Conservation (phyloP, 2,888 invertebrate species). For the Troides aeacus region DNA sequence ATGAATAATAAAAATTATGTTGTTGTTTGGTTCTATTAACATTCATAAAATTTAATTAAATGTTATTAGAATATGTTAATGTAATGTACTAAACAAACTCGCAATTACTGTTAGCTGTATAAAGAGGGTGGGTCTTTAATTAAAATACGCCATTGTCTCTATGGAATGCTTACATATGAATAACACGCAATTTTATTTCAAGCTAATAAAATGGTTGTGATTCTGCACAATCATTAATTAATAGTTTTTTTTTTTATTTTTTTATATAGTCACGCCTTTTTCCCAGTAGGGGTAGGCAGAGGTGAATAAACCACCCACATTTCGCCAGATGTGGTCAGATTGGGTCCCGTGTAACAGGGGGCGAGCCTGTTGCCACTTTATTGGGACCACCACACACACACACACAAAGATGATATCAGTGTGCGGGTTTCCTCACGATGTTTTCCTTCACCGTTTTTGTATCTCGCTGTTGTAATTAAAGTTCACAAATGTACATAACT, state of each 20-base stretch:
- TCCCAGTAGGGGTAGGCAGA: no score
- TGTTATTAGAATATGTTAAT: constrained; percentile 40
- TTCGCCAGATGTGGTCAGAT: no score
- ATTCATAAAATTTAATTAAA: not conserved
- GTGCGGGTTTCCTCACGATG: no score
- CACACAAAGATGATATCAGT: no score
- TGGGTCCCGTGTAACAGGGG: no score
- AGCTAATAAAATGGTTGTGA: constrained; percentile 2
- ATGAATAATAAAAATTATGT: not conserved
- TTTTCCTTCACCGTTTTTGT: no score
- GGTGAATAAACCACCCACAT: no score
- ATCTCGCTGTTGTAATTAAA: no score
- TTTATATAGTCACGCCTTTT: no score
- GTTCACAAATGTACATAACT: no score
- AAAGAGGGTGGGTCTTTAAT: constrained; percentile 58
- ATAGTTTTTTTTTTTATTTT: not conserved
- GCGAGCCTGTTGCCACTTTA: no score
- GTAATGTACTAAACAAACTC: constrained; percentile 48
- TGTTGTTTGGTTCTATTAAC: not conserved
- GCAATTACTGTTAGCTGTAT: constrained; percentile 43
- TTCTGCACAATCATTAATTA: constrained; percentile 4
- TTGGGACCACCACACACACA: no score
- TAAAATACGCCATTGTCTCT: constrained; percentile 47
- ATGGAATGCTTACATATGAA: constrained; percentile 37
- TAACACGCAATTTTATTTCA: constrained; percentile 31